Evolutionary conservation across 53 echinoderm and acorn worm species (phyloP).

Genomic region (Paracentrotus lividus): DNA sequence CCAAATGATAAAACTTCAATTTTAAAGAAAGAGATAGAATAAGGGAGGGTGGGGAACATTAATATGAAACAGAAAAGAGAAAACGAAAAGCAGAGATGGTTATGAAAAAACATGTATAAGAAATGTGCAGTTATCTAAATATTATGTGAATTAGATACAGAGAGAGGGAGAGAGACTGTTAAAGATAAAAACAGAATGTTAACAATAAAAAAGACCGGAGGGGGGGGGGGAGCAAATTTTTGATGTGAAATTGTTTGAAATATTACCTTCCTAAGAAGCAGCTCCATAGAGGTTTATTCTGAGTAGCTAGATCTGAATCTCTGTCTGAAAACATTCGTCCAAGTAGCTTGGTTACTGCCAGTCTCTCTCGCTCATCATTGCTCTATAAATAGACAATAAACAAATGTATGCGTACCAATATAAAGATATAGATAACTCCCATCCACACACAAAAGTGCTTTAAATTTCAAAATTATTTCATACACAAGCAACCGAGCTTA

Average conservation of each 20-base stretch:
- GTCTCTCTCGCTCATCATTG: constrained; percentile 95
- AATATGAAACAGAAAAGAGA: not conserved
- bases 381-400: constrained; percentile 73
- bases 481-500: not conserved
- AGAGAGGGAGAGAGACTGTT: not conserved
- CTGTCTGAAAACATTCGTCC: constrained; percentile 98
- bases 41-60: not conserved
- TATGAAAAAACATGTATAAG: not conserved
- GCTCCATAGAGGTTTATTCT: constrained; percentile 97
- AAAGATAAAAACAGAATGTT: not conserved
- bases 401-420: no score
- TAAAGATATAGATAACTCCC: not conserved
- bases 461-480: not conserved
- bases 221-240: not conserved
- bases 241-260: no score
- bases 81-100: not conserved
- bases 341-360: constrained; percentile 93
- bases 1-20: no score
- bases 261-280: constrained; percentile 99
- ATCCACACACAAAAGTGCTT: not conserved
- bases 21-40: not conserved
- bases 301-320: constrained; percentile 93
- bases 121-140: not conserved
- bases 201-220: no score
- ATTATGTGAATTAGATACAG: not conserved